Conservation (phyloP, 1,140 invertebrate species). For the Drosophila pseudoobscura region DNA sequence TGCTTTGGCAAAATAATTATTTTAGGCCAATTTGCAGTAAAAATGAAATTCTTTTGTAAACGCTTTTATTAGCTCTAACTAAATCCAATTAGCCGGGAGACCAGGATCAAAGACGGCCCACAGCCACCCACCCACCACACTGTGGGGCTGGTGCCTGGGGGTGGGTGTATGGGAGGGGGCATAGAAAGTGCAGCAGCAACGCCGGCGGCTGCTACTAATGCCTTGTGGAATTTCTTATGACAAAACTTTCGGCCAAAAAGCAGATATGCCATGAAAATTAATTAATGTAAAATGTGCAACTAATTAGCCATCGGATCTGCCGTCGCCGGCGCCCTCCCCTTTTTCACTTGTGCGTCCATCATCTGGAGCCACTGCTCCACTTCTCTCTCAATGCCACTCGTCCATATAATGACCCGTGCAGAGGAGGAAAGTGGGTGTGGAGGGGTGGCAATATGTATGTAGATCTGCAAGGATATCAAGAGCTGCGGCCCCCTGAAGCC, state of each 20-base stretch:
- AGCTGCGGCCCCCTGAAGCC: constrained; percentile 5
- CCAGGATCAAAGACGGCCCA: constrained; percentile 61
- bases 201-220: constrained; percentile 65
- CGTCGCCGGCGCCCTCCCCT: neutral
- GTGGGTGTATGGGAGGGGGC: neutral
- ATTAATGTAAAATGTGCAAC: constrained; percentile 81
- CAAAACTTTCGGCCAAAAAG: constrained; percentile 40
- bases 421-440: too few species aligned
- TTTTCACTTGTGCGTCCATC: too few species aligned
- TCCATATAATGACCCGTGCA: too few species aligned
- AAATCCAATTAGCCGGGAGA: constrained; percentile 69
- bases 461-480: neutral
- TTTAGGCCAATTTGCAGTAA: constrained; percentile 77
- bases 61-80: constrained; percentile 75
- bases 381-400: too few species aligned
- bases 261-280: constrained; percentile 71
- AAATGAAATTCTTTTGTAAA: constrained; percentile 75
- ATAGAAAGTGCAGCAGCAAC: constrained; percentile 52
- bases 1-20: constrained; percentile 64
- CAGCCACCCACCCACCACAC: neutral
- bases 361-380: too few species aligned
- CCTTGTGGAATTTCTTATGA: constrained; percentile 55
- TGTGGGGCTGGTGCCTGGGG: neutral
- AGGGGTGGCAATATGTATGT: neutral
- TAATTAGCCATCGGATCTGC: constrained; percentile 60